Conservation (phyloP, 2,888 invertebrate species). For the Caenorhabditis sulstoni region DNA sequence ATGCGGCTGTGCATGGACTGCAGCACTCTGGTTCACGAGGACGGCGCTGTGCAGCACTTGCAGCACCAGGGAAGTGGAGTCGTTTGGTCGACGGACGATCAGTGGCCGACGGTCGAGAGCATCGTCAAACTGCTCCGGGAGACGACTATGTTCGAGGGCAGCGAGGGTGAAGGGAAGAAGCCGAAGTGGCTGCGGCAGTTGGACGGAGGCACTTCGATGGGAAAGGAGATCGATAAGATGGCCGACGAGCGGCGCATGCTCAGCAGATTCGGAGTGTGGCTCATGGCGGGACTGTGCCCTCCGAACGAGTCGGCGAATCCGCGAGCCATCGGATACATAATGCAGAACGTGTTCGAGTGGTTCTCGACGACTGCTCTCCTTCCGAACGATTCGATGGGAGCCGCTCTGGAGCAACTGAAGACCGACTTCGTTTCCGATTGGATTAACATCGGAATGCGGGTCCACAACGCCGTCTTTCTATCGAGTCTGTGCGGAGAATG, state of each 20-base stretch:
- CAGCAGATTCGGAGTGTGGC: constrained; percentile 96
- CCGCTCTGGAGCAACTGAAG: constrained; percentile 79
- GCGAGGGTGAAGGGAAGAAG: constrained; percentile 77
- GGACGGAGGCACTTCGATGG: constrained; percentile 77
- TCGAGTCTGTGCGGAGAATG: constrained; percentile 96
- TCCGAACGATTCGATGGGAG: constrained; percentile 85
- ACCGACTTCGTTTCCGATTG: constrained; percentile 90
- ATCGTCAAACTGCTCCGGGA: constrained; percentile 88
- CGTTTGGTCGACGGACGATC: constrained; percentile 72
- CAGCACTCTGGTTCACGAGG: constrained; percentile 65
- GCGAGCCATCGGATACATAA: constrained; percentile 88
- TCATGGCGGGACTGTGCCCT: constrained; percentile 91
- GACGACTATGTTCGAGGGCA: constrained; percentile 83
- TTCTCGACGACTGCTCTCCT: constrained; percentile 98
- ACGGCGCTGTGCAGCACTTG: constrained; percentile 50
- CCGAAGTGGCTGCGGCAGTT: constrained; percentile 81
- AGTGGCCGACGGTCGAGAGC: constrained; percentile 77
- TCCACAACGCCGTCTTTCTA: constrained; percentile 92
- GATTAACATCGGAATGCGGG: constrained; percentile 89
- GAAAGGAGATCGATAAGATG: constrained; percentile 81
- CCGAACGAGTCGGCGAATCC: constrained; percentile 82
- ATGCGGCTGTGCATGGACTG: constrained; percentile 85
- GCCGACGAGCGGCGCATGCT: constrained; percentile 91
- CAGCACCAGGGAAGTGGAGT: constrained; percentile 67
- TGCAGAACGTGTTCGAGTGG: constrained; percentile 98